These are phyloP conservation scores for Myrmecophaga tridactyla DNA, from an alignment of 2,113 vertebrate genomes.

Conservation along the genomic window DNA sequence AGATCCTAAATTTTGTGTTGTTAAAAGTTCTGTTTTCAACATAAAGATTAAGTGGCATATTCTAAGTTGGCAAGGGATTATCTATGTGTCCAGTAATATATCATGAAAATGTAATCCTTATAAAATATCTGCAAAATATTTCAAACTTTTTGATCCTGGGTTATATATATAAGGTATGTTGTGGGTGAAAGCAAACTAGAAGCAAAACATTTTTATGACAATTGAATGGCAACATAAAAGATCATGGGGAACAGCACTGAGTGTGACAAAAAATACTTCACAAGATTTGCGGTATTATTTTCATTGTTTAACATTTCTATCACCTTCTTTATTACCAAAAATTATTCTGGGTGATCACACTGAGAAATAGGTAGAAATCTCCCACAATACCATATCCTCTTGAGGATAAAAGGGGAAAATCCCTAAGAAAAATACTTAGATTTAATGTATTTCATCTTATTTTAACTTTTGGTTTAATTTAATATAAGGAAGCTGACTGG, in stretches of 20 bases:
- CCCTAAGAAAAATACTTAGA: not conserved
- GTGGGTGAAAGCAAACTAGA: constrained; percentile 33
- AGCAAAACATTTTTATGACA: constrained; percentile 41
- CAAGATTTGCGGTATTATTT: not conserved
- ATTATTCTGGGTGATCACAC: not conserved
- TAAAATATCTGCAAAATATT: constrained; percentile 51
- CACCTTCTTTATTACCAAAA: not conserved
- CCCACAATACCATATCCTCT: not conserved
- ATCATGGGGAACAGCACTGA: not conserved
- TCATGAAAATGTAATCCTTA: not conserved
- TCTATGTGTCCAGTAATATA: not conserved
- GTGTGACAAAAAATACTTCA: not conserved
- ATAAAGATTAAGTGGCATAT: not conserved
- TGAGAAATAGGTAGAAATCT: not conserved
- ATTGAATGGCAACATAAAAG: constrained; percentile 30
- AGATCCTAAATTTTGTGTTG: too few relatives aligned
- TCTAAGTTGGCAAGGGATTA: constrained; percentile 23
- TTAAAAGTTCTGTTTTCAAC: too few relatives aligned
- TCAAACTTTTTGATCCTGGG: not conserved
- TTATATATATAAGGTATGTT: constrained; percentile 35
- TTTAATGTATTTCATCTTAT: not conserved
- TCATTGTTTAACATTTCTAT: not conserved
- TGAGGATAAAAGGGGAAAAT: not conserved
- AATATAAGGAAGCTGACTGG: too few relatives aligned
- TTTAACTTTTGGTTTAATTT: not conserved